Conservation (phyloP, 2,888 invertebrate species). For the Piscicola geometra region DNA sequence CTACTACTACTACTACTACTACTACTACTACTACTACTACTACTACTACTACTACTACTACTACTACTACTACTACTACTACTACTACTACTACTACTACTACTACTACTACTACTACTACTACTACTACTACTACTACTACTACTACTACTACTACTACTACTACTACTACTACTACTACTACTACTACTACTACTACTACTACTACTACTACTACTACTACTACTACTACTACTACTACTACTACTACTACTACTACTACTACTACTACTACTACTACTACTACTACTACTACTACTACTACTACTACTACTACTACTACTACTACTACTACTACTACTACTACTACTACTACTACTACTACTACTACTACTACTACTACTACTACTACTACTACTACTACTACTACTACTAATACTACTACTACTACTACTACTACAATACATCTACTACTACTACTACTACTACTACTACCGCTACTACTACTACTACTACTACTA, state of each 20-base stretch:
- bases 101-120: slow-evolving; percentile 9
- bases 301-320: slow-evolving; percentile 21
- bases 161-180: slow-evolving; percentile 33
- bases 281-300: slow-evolving; percentile 9
- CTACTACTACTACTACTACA: too few species aligned
- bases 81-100: slow-evolving; percentile 9
- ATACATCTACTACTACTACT: slow-evolving; percentile 35
- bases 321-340: slow-evolving; percentile 35
- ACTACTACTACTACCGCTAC: slow-evolving; percentile 35
- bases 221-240: slow-evolving; percentile 32
- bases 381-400: too few species aligned
- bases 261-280: background rate
- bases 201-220: slow-evolving; percentile 25
- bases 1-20: too few species aligned
- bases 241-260: slow-evolving; percentile 9
- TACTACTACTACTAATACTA: too few species aligned
- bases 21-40: slow-evolving; percentile 14
- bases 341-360: slow-evolving; percentile 36
- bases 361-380: slow-evolving; percentile 35
- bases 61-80: slow-evolving; percentile 9
- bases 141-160: slow-evolving; percentile 33
- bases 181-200: slow-evolving; percentile 34
- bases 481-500: slow-evolving; percentile 26
- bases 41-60: background rate
- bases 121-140: slow-evolving; percentile 14